These are phyloP conservation scores for Laodelphax striatellus DNA, from an alignment of 1,140 invertebrate species.

Conservation along the genomic window DNA sequence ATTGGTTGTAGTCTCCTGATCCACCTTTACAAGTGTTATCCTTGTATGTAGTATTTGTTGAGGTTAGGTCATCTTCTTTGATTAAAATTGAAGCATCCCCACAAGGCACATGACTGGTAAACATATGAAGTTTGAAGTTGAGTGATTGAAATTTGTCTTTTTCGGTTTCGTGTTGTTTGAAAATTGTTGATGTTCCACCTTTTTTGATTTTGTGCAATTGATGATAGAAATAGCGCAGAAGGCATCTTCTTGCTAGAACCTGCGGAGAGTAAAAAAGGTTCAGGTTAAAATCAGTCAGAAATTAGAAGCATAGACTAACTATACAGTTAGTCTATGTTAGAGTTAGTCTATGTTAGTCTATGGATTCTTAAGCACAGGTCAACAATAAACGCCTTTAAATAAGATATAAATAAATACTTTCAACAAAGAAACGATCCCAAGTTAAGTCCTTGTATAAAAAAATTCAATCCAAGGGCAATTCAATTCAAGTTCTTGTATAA, in stretches of 20 bases:
- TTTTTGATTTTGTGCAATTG: slow-evolving; percentile 39
- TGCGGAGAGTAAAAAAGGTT: slow-evolving; percentile 7
- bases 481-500: too few relatives aligned
- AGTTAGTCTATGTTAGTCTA: too few relatives aligned
- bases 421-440: too few relatives aligned
- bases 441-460: too few relatives aligned
- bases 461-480: too few relatives aligned
- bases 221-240: slow-evolving; percentile 63
- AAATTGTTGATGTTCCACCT: slow-evolving; percentile 3
- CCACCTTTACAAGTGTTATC: not conserved
- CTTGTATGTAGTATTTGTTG: not conserved
- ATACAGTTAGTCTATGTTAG: too few relatives aligned
- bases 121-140: slow-evolving; percentile 66
- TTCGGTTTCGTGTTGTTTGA: slow-evolving; percentile 3
- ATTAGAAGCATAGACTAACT: not conserved
- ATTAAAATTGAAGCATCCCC: slow-evolving; percentile 86
- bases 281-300: not conserved
- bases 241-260: slow-evolving; percentile 66
- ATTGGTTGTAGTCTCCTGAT: not conserved
- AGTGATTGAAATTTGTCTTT: slow-evolving; percentile 34
- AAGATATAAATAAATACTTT: too few relatives aligned
- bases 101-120: slow-evolving; percentile 78
- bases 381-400: too few relatives aligned
- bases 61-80: not conserved
- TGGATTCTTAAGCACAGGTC: too few relatives aligned